Base-by-base conservation (phyloP, 2,113 vertebrate species). In the Callopanchax toddi region DNA sequence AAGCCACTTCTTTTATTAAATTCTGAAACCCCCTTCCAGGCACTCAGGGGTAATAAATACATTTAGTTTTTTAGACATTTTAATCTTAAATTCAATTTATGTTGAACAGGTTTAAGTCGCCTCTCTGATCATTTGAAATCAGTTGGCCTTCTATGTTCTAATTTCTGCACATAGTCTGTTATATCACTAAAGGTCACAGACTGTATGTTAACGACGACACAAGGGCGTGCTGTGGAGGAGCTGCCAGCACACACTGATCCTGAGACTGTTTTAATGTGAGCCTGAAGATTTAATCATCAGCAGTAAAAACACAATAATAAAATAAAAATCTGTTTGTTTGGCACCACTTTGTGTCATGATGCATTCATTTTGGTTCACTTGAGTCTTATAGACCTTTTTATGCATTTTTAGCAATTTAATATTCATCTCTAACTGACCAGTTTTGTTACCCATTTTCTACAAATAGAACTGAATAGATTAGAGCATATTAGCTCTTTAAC, bases 101-200 rank as follows among this genome's bases (percentile, higher is more conserved):
- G 6, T 64, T 63, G 25, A 59, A 21, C 2, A 22, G 43, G 21
- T 51, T 51, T 10, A 44, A 57, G 54, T 17, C 12, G 3, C 13
- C 29, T 18, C 15, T 39, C n/a, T 25, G 17, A 25, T 16, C 57
- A 25, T 22, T 51, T 71, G 45, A 53, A 57, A 11, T 43, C 29
- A 12, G 43, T 18, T 34, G 36, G 23, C 51, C n/a, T 17, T 39
- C 6, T 6, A 11, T 18, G 10, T 43, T 23, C 20, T 15, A 29
- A 25, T 21, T 13, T 18, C 32, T 32, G n/a, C 32, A 16, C 52
- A 43, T 21, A 53, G 20, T 62, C 46, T 67, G 25, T 44, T 39
- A 54, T 32, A 70, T 51, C 46, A 34, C 3, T 52, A 25, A 48
- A 64, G 67, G 34, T 60, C 61, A 64, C 18, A 61, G 52, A 43